A percentile compares a stretch with the other conserved stretches of the same genome.
phyloP scores from a whole-genome alignment of 2,888 invertebrate species.

The Troides aeacus region DNA sequence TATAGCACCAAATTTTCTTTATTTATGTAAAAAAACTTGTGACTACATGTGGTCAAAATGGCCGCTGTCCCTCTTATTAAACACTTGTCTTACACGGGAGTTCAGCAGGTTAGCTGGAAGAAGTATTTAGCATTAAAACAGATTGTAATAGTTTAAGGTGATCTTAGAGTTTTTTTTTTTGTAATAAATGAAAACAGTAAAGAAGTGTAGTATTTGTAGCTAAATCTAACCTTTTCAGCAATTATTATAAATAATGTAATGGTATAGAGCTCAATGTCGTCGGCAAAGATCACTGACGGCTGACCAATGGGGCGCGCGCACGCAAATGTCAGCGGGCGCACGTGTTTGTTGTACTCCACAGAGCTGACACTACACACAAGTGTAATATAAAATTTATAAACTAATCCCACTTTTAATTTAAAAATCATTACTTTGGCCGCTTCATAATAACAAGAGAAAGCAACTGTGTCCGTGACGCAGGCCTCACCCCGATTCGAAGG shows the following conservation, averaged over 20 bases:
- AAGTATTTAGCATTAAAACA: too few species aligned
- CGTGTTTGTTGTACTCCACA: constrained; percentile 48
- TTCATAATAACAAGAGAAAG: too few species aligned
- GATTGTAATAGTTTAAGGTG: too few species aligned
- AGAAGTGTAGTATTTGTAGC: neutral
- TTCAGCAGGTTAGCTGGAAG: too few species aligned
- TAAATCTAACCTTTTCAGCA: constrained; percentile 36
- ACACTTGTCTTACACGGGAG: too few species aligned
- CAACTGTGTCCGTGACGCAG: too few species aligned
- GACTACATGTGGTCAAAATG: too few species aligned
- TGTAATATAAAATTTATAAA: neutral
- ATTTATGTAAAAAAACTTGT: too few species aligned
- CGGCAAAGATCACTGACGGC: constrained; percentile 58
- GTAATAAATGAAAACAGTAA: neutral
- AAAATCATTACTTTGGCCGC: neutral
- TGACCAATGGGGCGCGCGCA: constrained; percentile 63
- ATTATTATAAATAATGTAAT: constrained; percentile 39
- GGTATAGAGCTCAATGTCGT: constrained; percentile 9
- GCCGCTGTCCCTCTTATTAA: too few species aligned
- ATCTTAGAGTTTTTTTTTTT: too few species aligned
- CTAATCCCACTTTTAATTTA: neutral
- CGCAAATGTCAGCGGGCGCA: constrained; percentile 70
- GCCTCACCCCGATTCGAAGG: too few species aligned
- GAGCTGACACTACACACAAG: constrained; percentile 43
- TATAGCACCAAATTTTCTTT: too few species aligned